These are phyloP conservation scores for Parauchenoglanis ngamensis DNA, from an alignment of 2,797 vertebrate species.

Conservation along the genomic window DNA sequence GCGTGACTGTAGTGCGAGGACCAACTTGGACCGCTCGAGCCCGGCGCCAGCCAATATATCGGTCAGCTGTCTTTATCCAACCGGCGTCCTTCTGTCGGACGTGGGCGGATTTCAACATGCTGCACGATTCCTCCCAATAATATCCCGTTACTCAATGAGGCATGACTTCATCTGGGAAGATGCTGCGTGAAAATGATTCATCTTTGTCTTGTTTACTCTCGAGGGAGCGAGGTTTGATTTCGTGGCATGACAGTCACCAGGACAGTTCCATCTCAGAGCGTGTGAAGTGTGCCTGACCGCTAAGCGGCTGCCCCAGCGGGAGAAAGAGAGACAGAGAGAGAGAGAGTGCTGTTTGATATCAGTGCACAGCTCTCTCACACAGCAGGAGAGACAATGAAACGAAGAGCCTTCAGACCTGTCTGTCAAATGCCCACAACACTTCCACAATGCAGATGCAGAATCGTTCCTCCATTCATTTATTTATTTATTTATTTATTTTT, in stretches of 20 bases:
- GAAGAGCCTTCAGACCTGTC: slow-evolving; percentile 45
- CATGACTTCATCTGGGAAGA: slow-evolving; percentile 32
- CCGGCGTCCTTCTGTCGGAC: slow-evolving; percentile 50
- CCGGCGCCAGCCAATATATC: slow-evolving; percentile 37
- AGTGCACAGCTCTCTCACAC: slow-evolving; percentile 42
- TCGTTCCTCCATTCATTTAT: slow-evolving; percentile 9
- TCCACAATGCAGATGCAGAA: not conserved
- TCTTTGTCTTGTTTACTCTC: slow-evolving; percentile 19
- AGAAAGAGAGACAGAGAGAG: slow-evolving; percentile 27
- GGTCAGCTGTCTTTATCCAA: slow-evolving; percentile 46
- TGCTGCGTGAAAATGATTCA: slow-evolving; percentile 39
- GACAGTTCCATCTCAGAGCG: slow-evolving; percentile 25
- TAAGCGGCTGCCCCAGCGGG: slow-evolving; percentile 39
- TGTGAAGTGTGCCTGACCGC: slow-evolving; percentile 54
- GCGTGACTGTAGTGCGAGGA: slow-evolving; percentile 24
- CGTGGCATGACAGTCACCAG: slow-evolving; percentile 15
- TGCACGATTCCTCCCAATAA: slow-evolving; percentile 45
- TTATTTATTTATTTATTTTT: too few relatives aligned
- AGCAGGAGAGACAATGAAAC: slow-evolving; percentile 44
- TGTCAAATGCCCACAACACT: slow-evolving; percentile 31
- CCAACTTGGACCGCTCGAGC: slow-evolving; percentile 32
- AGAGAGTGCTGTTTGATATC: slow-evolving; percentile 51
- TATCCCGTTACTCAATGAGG: slow-evolving; percentile 31
- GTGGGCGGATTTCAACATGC: slow-evolving; percentile 55
- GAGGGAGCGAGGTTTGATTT: slow-evolving; percentile 18